Percentiles rank a stretch among this genome's conserved stretches.
Conservation (phyloP, 2,113 vertebrate genomes). For the Pseudois nayaur region DNA sequence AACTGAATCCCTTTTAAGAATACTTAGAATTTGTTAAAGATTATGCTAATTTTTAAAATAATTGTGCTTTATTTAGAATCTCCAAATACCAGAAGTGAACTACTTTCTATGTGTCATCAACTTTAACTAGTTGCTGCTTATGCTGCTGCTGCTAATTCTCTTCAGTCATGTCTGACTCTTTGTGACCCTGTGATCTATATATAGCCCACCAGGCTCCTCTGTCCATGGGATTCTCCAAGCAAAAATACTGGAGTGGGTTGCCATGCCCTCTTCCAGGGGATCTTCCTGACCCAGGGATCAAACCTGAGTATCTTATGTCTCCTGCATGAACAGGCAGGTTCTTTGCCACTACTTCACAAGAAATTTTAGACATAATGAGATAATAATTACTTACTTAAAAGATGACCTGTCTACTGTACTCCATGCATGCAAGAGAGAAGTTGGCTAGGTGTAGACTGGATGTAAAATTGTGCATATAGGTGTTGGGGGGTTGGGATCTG, state of each 20-base stretch:
- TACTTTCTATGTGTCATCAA: background rate
- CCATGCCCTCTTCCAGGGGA: background rate
- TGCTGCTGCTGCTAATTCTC: background rate
- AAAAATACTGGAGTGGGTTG: background rate
- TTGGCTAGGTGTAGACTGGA: background rate
- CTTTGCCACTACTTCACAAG: background rate
- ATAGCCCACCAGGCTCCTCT: background rate
- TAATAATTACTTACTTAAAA: background rate
- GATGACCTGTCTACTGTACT: background rate
- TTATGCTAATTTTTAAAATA: background rate
- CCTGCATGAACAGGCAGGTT: background rate
- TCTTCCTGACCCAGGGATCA: background rate
- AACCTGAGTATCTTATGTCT: background rate
- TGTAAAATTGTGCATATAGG: background rate
- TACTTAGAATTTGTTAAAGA: background rate
- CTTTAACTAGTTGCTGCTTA: background rate
- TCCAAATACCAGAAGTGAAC: background rate
- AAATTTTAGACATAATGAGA: background rate
- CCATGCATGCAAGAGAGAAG: background rate
- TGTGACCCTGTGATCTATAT: accelerated
- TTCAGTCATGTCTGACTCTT: accelerated
- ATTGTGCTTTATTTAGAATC: background rate
- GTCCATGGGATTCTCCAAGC: background rate
- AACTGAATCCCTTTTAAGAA: background rate
- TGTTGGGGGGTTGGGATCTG: background rate